phyloP scores from a whole-genome alignment of 2,113 vertebrate species.

The Mustela nigripes region DNA sequence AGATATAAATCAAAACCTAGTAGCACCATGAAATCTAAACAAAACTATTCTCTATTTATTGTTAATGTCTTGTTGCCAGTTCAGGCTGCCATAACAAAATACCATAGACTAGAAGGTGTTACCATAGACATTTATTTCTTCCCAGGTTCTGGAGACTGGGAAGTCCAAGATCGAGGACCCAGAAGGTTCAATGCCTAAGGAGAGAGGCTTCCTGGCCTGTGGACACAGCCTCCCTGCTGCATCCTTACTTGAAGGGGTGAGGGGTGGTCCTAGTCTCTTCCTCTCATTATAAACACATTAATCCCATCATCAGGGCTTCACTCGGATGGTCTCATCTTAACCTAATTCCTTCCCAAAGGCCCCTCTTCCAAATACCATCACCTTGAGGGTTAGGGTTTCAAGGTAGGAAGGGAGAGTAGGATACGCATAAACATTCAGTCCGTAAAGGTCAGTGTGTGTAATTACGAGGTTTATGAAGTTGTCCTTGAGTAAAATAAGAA shows the following conservation, averaged over 20 bases:
- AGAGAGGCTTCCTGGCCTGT: neutral
- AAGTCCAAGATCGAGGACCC: neutral
- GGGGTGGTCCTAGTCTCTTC: neutral
- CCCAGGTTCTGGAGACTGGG: neutral
- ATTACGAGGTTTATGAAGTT: neutral
- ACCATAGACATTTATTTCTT: neutral
- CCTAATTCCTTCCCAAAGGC: neutral
- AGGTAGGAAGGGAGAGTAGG: neutral
- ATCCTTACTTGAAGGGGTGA: too few relatives aligned
- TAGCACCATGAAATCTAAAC: constrained; percentile 41
- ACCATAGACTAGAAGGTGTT: neutral
- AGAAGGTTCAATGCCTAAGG: neutral
- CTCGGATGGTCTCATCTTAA: neutral
- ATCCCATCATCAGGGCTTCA: neutral
- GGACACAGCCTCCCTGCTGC: neutral
- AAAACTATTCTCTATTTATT: neutral
- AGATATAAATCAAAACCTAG: constrained; percentile 47
- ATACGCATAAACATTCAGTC: neutral
- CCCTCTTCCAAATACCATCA: neutral
- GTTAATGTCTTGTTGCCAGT: neutral
- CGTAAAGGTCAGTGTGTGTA: neutral
- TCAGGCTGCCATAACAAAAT: neutral
- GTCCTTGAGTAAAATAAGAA: neutral
- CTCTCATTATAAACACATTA: neutral
- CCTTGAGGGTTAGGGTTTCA: neutral